These are phyloP conservation scores for Eira barbara DNA, from an alignment of 2,113 vertebrate species.

Conservation along the genomic window DNA sequence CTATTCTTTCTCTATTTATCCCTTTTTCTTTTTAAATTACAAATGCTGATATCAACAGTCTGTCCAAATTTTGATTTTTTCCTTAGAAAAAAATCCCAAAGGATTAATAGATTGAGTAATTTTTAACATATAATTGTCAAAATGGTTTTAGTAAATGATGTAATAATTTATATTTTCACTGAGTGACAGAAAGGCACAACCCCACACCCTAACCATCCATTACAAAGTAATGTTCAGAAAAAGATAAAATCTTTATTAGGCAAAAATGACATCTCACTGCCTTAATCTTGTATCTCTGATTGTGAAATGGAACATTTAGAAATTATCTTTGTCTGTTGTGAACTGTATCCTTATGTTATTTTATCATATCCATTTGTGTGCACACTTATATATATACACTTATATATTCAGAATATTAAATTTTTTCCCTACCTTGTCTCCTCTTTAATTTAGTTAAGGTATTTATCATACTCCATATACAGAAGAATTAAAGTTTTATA, in stretches of 20 bases:
- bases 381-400: background rate
- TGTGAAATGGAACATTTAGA: background rate
- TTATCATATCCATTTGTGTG: background rate
- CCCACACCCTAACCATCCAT: background rate
- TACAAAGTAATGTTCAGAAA: background rate
- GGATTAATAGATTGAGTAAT: background rate
- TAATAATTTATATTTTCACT: constrained; percentile 24
- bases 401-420: background rate
- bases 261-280: background rate
- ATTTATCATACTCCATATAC: background rate
- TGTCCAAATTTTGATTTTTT: background rate
- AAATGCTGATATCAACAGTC: constrained; percentile 14
- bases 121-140: constrained; percentile 29
- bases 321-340: background rate
- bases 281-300: background rate
- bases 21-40: constrained; percentile 7
- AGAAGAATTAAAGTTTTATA: constrained; percentile 6
- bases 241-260: background rate
- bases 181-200: background rate
- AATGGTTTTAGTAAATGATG: constrained; percentile 15
- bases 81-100: constrained; percentile 8
- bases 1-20: background rate
- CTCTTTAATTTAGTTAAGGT: background rate
- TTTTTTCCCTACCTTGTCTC: background rate
- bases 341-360: background rate